Evolutionary conservation across 2,888 invertebrate genomes (phyloP).

Genomic region (Leucophora obtusa): DNA sequence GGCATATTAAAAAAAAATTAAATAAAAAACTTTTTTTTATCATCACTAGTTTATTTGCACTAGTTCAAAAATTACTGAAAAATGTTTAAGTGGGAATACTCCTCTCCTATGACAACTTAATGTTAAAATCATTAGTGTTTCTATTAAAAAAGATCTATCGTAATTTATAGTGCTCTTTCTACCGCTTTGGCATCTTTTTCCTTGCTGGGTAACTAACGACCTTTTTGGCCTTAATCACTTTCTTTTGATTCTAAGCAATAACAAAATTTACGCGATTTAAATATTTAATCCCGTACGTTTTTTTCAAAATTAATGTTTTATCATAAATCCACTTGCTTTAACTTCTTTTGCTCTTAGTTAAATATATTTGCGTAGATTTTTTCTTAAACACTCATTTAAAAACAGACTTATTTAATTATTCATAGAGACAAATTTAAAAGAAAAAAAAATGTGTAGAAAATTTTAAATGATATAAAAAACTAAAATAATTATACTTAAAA

Average conservation of each 20-base stretch:
- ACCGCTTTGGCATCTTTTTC: too few species aligned
- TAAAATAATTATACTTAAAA: conserved; percentile 59
- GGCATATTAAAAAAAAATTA: too few species aligned
- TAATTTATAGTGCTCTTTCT: too few species aligned
- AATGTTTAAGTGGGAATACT: too few species aligned
- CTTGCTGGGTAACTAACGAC: too few species aligned
- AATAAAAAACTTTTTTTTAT: too few species aligned
- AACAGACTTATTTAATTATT: conserved; percentile 62
- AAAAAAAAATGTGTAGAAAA: conserved; percentile 4
- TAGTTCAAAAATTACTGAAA: too few species aligned
- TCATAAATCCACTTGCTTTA: background rate
- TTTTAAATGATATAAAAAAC: conserved; percentile 34
- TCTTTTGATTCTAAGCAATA: background rate
- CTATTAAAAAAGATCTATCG: too few species aligned
- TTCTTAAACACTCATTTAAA: conserved; percentile 15
- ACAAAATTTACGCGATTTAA: background rate
- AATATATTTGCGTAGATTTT: background rate
- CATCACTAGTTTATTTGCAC: too few species aligned
- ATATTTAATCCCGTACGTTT: background rate
- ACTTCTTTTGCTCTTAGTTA: background rate
- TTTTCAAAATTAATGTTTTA: background rate
- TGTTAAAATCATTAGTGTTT: too few species aligned
- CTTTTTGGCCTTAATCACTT: background rate
- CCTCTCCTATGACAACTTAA: too few species aligned
- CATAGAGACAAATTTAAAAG: conserved; percentile 46